These are phyloP conservation scores for Poliocrania exsul DNA, from an alignment of 2,797 vertebrate species.

Conservation along the genomic window DNA sequence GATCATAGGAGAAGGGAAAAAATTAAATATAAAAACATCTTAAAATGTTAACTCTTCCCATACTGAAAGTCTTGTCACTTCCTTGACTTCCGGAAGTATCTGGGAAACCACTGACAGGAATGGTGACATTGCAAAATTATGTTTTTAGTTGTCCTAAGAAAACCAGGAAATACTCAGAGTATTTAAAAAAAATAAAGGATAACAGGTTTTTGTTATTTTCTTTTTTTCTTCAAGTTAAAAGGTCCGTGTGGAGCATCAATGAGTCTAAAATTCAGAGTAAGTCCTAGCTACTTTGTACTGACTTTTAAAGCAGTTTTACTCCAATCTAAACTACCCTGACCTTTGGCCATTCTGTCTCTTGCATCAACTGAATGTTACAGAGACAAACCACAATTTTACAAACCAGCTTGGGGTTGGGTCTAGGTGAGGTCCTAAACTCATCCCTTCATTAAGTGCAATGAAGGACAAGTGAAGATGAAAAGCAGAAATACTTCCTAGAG, in stretches of 20 bases:
- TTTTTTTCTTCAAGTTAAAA: background rate
- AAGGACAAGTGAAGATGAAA: slow-evolving; percentile 11
- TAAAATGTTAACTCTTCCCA: background rate
- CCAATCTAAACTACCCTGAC: background rate
- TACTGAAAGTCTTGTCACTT: background rate
- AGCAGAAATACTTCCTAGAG: slow-evolving; percentile 21
- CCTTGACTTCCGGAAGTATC: background rate
- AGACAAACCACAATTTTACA: background rate
- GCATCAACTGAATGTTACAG: background rate
- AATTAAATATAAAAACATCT: background rate
- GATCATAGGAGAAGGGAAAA: background rate
- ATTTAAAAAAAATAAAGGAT: background rate
- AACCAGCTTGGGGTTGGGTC: background rate
- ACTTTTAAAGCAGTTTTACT: background rate
- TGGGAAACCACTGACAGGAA: background rate
- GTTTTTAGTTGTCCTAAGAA: background rate
- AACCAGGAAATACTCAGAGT: background rate
- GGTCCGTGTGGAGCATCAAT: background rate
- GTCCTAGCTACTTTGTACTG: background rate
- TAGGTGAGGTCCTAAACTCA: background rate
- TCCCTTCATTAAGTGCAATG: background rate
- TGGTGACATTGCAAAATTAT: background rate
- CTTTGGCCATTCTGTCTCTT: slow-evolving; percentile 10
- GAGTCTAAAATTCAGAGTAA: background rate
- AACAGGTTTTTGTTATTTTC: background rate